A percentile compares a stretch with the other conserved stretches of the same genome.
These are phyloP conservation scores for Parauchenoglanis punctatus DNA, from an alignment of 2,797 vertebrate genomes.

Conservation along the genomic window DNA sequence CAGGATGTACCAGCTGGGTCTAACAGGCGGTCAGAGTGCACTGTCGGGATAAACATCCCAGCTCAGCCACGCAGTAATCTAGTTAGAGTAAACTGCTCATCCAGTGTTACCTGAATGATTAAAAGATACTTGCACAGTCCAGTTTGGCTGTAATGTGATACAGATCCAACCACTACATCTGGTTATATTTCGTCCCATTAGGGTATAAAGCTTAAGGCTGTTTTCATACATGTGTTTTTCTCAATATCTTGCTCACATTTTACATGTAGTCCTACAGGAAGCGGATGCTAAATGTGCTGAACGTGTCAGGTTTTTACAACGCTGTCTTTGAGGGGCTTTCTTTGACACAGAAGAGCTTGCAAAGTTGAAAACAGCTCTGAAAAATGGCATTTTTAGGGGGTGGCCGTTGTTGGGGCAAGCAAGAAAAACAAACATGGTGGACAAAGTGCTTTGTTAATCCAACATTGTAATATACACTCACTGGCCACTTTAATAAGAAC, in stretches of 20 bases:
- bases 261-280: background rate
- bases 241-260: background rate
- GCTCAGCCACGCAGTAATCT: slow-evolving; percentile 68
- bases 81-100: slow-evolving; percentile 69
- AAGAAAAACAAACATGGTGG: background rate
- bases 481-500: background rate
- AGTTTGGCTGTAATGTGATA: slow-evolving; percentile 42
- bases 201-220: slow-evolving; percentile 10
- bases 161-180: slow-evolving; percentile 10
- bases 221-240: background rate
- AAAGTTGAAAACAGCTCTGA: background rate
- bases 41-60: slow-evolving; percentile 55
- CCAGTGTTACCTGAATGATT: slow-evolving; percentile 67
- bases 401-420: background rate
- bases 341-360: background rate
- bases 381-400: background rate
- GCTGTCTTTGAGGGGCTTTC: background rate
- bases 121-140: slow-evolving; percentile 57
- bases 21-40: slow-evolving; percentile 47
- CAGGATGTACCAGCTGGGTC: background rate
- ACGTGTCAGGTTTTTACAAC: background rate
- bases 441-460: background rate
- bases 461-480: background rate
- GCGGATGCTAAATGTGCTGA: background rate
- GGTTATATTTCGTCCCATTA: slow-evolving; percentile 69